Evolutionary conservation across 2,888 invertebrate genomes (phyloP).

Genomic region (Fabriciana adippe): DNA sequence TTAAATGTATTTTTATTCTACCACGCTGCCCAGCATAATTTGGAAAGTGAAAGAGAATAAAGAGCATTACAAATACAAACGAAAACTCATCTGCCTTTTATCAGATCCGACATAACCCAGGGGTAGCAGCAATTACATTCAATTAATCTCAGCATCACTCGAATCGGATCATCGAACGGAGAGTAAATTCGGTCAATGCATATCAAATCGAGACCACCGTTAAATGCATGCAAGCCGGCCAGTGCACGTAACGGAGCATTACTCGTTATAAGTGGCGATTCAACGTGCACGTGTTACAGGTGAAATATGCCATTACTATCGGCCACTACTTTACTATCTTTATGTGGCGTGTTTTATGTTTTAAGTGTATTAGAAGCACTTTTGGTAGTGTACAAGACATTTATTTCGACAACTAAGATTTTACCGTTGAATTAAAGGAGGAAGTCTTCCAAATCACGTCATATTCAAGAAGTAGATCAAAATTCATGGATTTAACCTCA

Average conservation of each 20-base stretch:
- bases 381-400: no score
- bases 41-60: background rate
- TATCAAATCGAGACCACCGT: slow-evolving; percentile 42
- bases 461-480: no score
- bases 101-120: background rate
- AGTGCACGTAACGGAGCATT: slow-evolving; percentile 43
- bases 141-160: slow-evolving; percentile 21
- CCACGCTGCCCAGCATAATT: background rate
- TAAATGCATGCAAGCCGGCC: slow-evolving; percentile 41
- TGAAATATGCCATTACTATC: slow-evolving; percentile 18
- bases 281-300: slow-evolving; percentile 8
- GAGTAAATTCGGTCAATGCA: slow-evolving; percentile 41
- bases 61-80: background rate
- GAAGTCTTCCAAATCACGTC: no score
- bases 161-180: slow-evolving; percentile 32
- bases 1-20: no score
- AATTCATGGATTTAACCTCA: no score
- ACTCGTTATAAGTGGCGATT: slow-evolving; percentile 25
- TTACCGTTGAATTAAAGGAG: no score
- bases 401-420: no score
- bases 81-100: background rate
- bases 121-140: slow-evolving; percentile 28
- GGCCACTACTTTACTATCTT: no score
- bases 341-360: no score
- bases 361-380: no score